Percentiles rank a stretch among this genome's conserved stretches.
These are phyloP conservation scores for Sitodiplosis mosellana DNA, from an alignment of 1,140 invertebrate species.

Conservation along the genomic window DNA sequence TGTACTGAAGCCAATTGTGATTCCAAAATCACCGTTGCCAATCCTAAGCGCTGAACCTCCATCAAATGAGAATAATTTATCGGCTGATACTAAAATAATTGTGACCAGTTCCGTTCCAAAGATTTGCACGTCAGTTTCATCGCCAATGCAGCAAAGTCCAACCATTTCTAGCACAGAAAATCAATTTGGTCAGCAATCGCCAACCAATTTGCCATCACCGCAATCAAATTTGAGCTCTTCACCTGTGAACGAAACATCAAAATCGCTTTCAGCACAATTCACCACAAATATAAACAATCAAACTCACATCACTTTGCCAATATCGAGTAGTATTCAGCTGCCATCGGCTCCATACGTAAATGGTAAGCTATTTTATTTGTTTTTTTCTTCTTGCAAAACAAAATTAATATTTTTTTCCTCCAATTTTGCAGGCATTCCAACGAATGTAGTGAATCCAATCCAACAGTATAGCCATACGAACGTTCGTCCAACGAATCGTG, in stretches of 20 bases:
- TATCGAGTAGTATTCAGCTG: slow-evolving; percentile 30
- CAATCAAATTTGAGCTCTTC: slow-evolving; percentile 5
- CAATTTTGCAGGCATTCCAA: slow-evolving; percentile 33
- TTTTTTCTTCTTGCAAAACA: no score
- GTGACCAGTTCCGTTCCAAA: no score
- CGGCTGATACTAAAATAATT: no score
- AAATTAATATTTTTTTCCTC: slow-evolving; percentile 18
- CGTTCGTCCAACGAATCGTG: slow-evolving; percentile 49
- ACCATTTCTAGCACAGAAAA: no score
- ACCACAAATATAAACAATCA: not conserved
- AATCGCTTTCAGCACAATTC: not conserved
- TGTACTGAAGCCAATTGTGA: not conserved
- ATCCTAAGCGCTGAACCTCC: no score
- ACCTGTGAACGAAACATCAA: not conserved
- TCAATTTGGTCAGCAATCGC: slow-evolving; percentile 14
- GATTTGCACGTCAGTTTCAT: no score
- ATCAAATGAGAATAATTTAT: no score
- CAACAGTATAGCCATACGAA: slow-evolving; percentile 26
- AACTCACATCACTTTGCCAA: slow-evolving; percentile 1
- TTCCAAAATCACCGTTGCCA: no score
- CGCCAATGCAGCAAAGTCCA: no score
- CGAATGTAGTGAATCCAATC: slow-evolving; percentile 41
- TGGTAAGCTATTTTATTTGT: no score
- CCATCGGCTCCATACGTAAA: slow-evolving; percentile 32
- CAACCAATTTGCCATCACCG: no score